Conservation (phyloP, 1,140 invertebrate species). For the Apis cerana region DNA sequence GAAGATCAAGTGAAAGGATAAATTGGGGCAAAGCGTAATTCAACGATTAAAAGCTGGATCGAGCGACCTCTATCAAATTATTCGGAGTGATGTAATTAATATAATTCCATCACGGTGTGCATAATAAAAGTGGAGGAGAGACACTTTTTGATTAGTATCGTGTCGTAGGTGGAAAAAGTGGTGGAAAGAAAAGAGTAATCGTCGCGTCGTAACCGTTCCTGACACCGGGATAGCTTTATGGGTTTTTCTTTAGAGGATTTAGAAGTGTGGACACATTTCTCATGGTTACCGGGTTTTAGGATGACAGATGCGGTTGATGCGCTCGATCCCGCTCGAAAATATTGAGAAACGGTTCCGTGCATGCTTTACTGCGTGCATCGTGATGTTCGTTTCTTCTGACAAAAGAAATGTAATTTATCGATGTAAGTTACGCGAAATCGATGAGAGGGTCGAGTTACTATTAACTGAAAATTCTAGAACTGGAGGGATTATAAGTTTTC, state of each 20-base stretch:
- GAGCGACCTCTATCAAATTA: conserved; percentile 43
- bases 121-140: not conserved
- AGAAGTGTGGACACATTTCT: not conserved
- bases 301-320: conserved; percentile 13
- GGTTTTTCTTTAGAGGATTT: not conserved
- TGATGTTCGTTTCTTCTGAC: not conserved
- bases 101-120: not conserved
- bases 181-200: not conserved
- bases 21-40: conserved; percentile 49
- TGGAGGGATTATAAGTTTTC: not conserved
- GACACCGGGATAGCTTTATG: conserved; percentile 5
- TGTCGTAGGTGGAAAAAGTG: not conserved
- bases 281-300: not conserved
- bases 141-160: too few relatives aligned
- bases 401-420: not conserved
- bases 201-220: not conserved
- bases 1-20: conserved; percentile 51
- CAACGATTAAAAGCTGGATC: conserved; percentile 38
- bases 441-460: not conserved
- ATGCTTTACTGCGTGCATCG: too few relatives aligned
- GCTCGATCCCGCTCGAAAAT: not conserved
- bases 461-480: not conserved
- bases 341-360: not conserved
- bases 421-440: not conserved
- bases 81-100: conserved; percentile 19